A percentile compares a stretch with the other conserved stretches of the same genome.
Conservation (phyloP, 2,113 vertebrate genomes). For the Chaetodon trifascialis region DNA sequence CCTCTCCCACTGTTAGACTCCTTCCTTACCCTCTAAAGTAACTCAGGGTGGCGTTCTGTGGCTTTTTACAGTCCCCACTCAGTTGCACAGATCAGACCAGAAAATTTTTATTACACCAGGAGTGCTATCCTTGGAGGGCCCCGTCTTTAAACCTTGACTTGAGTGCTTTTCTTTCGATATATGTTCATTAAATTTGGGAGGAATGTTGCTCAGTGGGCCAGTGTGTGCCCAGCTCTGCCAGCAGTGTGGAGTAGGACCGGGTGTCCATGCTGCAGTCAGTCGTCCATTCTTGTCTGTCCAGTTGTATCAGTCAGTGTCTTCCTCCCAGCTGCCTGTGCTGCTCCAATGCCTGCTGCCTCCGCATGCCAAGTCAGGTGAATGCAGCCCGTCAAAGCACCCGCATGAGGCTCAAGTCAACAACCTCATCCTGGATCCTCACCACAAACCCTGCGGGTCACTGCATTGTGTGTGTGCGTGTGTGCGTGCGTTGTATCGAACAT, state of each 20-base stretch:
- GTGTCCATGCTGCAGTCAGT: slow-evolving; percentile 54
- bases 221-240: not conserved
- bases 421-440: slow-evolving; percentile 56
- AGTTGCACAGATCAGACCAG: slow-evolving; percentile 21
- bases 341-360: slow-evolving; percentile 75
- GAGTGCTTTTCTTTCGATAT: slow-evolving; percentile 12
- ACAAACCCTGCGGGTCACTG: slow-evolving; percentile 43
- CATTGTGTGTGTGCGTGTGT: slow-evolving; percentile 49
- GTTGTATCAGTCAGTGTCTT: slow-evolving; percentile 56
- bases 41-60: slow-evolving; percentile 10
- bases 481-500: not conserved
- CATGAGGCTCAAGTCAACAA: slow-evolving; percentile 76
- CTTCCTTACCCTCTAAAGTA: slow-evolving; percentile 25
- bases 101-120: not conserved
- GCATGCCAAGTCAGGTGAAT: slow-evolving; percentile 79
- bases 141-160: slow-evolving; percentile 18
- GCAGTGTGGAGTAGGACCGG: slow-evolving; percentile 64
- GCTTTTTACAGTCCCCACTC: slow-evolving; percentile 8
- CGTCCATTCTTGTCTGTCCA: slow-evolving; percentile 58
- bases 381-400: slow-evolving; percentile 70
- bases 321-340: slow-evolving; percentile 68
- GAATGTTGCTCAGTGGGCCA: not conserved
- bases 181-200: slow-evolving; percentile 17
- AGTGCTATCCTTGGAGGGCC: slow-evolving; percentile 5
- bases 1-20: slow-evolving; percentile 69